Conservation (phyloP, 2,113 vertebrate genomes). For the Oceanodroma tethys region DNA sequence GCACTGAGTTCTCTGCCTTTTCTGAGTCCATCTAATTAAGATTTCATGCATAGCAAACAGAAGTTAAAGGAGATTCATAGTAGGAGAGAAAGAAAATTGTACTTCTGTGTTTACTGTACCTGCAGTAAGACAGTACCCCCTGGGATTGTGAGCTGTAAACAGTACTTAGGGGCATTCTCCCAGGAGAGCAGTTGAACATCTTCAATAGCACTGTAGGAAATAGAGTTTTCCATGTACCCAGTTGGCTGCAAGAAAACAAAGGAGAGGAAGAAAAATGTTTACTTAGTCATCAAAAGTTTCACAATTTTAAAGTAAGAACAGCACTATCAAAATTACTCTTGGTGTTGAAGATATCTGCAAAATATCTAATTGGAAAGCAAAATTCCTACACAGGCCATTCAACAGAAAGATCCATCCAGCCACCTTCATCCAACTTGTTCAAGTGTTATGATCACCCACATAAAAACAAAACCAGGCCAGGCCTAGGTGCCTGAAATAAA, state of each 20-base stretch:
- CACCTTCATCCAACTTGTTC: not conserved
- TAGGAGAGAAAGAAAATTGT: not conserved
- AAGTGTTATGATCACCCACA: not conserved
- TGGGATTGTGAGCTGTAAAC: constrained; percentile 96
- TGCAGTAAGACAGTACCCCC: constrained; percentile 95
- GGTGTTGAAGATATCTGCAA: not conserved
- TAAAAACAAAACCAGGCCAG: not conserved
- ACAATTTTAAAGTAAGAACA: not conserved
- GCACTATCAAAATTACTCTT: not conserved
- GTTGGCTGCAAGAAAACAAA: constrained; percentile 83
- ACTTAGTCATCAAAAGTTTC: not conserved
- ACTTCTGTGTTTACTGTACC: constrained; percentile 74
- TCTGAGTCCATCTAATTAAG: not conserved
- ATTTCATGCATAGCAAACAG: not conserved
- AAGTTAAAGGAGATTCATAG: not conserved
- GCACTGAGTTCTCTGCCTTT: not conserved
- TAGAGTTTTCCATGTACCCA: constrained; percentile 95
- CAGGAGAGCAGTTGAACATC: constrained; percentile 98
- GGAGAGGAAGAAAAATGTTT: not conserved
- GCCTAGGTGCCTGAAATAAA: not conserved
- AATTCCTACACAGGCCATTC: not conserved
- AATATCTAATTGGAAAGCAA: not conserved
- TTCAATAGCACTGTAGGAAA: constrained; percentile 98
- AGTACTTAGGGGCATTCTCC: constrained; percentile 99
- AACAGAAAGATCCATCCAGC: not conserved